These are phyloP conservation scores for Xestia sexstrigata DNA, from an alignment of 2,888 invertebrate species.

Conservation along the genomic window DNA sequence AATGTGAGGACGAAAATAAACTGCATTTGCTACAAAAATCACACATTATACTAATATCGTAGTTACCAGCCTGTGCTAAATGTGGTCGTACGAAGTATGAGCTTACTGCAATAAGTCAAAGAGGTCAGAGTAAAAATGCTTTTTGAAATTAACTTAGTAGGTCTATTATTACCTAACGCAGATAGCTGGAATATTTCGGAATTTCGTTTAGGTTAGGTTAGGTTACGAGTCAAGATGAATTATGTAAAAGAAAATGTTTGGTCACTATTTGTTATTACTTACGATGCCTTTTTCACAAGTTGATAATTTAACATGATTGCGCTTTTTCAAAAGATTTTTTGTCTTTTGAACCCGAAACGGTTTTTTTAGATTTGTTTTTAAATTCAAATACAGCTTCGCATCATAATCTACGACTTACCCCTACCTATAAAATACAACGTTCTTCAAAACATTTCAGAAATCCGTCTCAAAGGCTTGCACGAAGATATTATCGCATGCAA, in stretches of 20 bases:
- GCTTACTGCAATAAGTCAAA: constrained; percentile 28
- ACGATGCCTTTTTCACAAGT: no score
- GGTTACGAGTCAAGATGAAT: not conserved
- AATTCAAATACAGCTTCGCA: not conserved
- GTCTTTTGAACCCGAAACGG: not conserved
- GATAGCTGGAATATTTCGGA: not conserved
- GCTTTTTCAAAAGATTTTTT: not conserved
- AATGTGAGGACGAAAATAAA: not conserved
- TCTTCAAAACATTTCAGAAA: constrained; percentile 22
- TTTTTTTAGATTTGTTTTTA: not conserved
- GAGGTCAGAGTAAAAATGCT: constrained; percentile 30
- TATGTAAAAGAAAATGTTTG: not conserved
- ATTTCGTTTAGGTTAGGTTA: not conserved
- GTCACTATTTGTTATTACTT: not conserved
- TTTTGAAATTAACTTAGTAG: constrained; percentile 29
- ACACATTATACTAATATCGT: constrained; percentile 1
- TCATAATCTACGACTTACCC: not conserved
- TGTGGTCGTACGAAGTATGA: constrained; percentile 27
- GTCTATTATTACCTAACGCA: not conserved
- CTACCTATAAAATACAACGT: not conserved
- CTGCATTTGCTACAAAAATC: constrained; percentile 22
- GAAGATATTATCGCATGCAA: constrained; percentile 47
- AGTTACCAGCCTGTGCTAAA: constrained; percentile 6
- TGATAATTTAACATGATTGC: not conserved
- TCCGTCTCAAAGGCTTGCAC: constrained; percentile 36